phyloP scores from a whole-genome alignment of 2,113 vertebrate species.

The Oreochromis spilurus region DNA sequence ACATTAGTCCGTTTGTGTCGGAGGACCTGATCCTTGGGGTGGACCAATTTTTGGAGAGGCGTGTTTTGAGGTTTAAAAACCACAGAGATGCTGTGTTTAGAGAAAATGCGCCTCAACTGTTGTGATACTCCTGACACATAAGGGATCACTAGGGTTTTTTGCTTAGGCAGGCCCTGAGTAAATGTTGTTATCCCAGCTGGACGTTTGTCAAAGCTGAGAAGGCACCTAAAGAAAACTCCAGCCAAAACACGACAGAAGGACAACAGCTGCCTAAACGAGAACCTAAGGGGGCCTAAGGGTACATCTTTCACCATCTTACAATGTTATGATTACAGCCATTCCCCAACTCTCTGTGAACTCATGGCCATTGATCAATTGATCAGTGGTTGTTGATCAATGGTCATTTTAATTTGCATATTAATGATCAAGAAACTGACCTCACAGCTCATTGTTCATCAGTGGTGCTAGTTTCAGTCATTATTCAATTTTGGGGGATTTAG shows the following conservation, averaged over 20 bases:
- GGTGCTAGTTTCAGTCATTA: neutral
- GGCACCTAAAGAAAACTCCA: too few relatives aligned
- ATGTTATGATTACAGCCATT: too few relatives aligned
- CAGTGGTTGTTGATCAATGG: neutral
- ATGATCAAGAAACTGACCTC: neutral
- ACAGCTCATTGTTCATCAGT: neutral
- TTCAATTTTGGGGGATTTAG: neutral
- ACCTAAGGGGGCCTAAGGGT: too few relatives aligned
- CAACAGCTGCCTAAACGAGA: too few relatives aligned
- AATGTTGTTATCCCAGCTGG: neutral
- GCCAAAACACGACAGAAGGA: too few relatives aligned
- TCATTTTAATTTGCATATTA: neutral
- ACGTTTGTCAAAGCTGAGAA: too few relatives aligned
- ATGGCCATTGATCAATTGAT: neutral
- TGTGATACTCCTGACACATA: neutral
- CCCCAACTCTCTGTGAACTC: too few relatives aligned
- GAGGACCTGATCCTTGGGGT: neutral
- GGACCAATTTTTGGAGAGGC: neutral
- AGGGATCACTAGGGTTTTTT: neutral
- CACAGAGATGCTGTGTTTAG: neutral
- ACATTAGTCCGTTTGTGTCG: neutral
- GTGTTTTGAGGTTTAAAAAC: neutral
- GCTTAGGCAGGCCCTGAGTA: neutral
- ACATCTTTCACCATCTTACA: too few relatives aligned
- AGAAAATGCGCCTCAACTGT: neutral